Conservation (phyloP, 2,113 vertebrate species). For the Herpailurus yagouaroundi region DNA sequence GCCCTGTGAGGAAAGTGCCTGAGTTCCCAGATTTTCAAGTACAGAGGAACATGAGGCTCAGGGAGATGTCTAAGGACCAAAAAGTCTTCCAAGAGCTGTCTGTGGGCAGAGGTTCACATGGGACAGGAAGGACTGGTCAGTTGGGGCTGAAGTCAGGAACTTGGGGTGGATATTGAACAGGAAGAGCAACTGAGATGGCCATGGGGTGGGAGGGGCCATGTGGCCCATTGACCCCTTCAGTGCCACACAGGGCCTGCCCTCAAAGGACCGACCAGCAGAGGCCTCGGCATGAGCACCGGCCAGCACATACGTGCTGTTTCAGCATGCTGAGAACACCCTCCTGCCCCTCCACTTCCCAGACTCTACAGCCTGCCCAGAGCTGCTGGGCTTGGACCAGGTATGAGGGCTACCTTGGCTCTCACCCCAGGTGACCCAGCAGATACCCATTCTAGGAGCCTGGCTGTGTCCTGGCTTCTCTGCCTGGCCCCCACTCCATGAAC, state of each 20-base stretch:
- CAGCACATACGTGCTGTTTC: accelerated
- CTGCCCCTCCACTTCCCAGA: neutral
- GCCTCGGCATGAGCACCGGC: accelerated
- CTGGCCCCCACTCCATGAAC: neutral
- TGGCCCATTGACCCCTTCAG: neutral
- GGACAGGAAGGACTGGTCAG: neutral
- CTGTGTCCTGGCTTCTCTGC: neutral
- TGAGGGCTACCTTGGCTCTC: neutral
- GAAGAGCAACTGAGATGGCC: neutral
- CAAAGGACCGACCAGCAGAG: neutral
- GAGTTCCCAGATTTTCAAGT: neutral
- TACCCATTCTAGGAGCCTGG: neutral
- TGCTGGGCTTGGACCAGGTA: neutral
- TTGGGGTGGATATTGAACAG: neutral
- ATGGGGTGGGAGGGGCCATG: neutral
- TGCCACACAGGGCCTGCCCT: neutral
- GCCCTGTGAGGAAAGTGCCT: neutral
- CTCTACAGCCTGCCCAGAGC: neutral
- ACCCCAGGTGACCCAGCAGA: neutral
- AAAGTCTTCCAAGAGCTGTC: neutral
- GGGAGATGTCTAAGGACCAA: neutral
- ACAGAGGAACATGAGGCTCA: neutral
- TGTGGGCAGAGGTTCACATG: neutral
- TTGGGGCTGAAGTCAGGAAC: neutral
- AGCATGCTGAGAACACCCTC: no score